A percentile compares a stretch with the other conserved stretches of the same genome.
These are phyloP conservation scores for Acyrthosiphon pisum DNA, from an alignment of 1,140 invertebrate genomes.

Conservation along the genomic window DNA sequence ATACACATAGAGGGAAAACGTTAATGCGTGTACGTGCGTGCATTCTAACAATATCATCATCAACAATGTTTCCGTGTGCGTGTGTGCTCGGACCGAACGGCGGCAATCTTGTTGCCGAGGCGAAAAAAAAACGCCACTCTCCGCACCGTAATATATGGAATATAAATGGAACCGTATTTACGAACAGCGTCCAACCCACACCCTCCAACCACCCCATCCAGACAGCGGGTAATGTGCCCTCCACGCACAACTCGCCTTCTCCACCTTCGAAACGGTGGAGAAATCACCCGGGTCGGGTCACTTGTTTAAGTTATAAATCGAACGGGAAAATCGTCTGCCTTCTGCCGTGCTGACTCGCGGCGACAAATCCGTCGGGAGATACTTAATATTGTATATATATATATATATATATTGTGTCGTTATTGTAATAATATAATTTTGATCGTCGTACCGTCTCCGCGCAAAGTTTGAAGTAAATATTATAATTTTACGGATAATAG, in stretches of 20 bases:
- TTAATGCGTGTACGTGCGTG: background rate
- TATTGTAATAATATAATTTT: no score
- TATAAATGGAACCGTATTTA: background rate
- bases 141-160: background rate
- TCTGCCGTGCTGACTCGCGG: no score
- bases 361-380: conserved; percentile 23
- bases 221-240: background rate
- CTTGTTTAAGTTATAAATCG: background rate
- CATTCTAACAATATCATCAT: background rate
- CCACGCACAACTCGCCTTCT: no score
- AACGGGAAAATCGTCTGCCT: background rate
- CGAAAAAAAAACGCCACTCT: background rate
- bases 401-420: background rate
- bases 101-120: background rate
- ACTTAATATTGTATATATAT: background rate
- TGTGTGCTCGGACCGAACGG: background rate
- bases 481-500: no score
- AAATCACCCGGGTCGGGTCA: background rate
- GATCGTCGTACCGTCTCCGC: no score
- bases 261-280: background rate
- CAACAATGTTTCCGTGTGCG: background rate
- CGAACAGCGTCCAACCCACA: background rate
- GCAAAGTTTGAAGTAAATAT: background rate
- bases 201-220: background rate
- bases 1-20: background rate